These are phyloP conservation scores for Mactromeris polynyma DNA, from an alignment of 2,888 invertebrate genomes.

Conservation along the genomic window DNA sequence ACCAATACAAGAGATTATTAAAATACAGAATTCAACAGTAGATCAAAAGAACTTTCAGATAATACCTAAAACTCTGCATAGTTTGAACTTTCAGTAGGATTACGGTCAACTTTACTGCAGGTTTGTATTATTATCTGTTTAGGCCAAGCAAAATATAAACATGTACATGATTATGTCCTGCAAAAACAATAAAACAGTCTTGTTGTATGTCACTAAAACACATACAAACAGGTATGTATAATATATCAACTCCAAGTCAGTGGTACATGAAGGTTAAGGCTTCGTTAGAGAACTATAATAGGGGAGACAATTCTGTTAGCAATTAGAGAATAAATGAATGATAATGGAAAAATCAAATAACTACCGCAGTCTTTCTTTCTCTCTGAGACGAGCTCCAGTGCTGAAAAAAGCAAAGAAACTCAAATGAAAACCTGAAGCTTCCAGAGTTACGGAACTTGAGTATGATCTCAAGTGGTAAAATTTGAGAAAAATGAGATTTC, in stretches of 20 bases:
- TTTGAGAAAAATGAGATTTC: too few relatives aligned
- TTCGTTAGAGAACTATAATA: neutral
- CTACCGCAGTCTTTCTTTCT: slow-evolving; percentile 4
- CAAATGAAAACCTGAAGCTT: neutral
- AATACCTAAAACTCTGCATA: neutral
- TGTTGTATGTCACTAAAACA: too few relatives aligned
- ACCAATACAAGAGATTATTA: too few relatives aligned
- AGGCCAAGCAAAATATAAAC: too few relatives aligned
- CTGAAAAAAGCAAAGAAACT: slow-evolving; percentile 16
- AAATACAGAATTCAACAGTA: neutral
- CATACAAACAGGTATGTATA: too few relatives aligned
- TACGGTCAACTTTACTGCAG: neutral
- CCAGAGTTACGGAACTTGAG: neutral
- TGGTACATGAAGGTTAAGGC: too few relatives aligned
- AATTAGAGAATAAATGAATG: neutral
- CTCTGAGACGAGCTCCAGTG: slow-evolving; percentile 15
- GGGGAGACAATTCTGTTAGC: neutral
- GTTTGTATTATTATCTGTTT: too few relatives aligned
- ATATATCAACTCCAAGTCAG: too few relatives aligned
- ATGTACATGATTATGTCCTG: too few relatives aligned
- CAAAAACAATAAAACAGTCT: too few relatives aligned
- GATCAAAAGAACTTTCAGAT: neutral
- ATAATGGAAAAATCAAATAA: neutral
- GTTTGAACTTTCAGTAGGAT: neutral
- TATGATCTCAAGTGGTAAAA: too few relatives aligned